Conservation (phyloP, 2,888 invertebrate genomes). For the Lasioglossum lativentre region DNA sequence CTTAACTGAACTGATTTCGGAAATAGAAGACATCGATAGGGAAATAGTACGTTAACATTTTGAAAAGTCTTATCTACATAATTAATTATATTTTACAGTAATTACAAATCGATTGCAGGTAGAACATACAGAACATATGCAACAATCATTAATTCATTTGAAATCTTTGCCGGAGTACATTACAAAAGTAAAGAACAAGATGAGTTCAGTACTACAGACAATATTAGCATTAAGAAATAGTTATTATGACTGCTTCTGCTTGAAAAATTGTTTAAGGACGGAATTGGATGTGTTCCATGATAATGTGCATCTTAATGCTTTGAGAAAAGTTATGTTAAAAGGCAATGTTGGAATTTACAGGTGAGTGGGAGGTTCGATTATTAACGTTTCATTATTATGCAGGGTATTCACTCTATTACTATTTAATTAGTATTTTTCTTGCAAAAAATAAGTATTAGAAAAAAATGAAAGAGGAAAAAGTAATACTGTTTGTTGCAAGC, state of each 20-base stretch:
- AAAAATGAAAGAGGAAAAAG: too few relatives aligned
- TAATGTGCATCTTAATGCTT: slow-evolving; percentile 74
- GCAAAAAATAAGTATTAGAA: neutral
- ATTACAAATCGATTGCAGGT: slow-evolving; percentile 65
- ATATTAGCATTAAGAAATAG: slow-evolving; percentile 67
- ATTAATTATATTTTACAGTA: slow-evolving; percentile 7
- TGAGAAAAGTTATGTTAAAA: slow-evolving; percentile 79
- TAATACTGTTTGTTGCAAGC: too few relatives aligned
- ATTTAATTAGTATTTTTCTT: neutral
- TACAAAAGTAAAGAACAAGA: slow-evolving; percentile 69
- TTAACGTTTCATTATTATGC: neutral
- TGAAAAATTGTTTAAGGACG: slow-evolving; percentile 68
- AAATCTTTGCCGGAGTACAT: slow-evolving; percentile 73
- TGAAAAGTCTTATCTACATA: neutral
- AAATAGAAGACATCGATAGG: slow-evolving; percentile 72
- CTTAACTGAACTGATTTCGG: slow-evolving; percentile 69
- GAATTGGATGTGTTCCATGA: slow-evolving; percentile 77
- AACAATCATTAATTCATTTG: slow-evolving; percentile 76
- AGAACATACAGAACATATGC: slow-evolving; percentile 71
- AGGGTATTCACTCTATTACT: neutral
- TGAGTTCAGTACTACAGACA: slow-evolving; percentile 69
- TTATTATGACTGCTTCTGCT: slow-evolving; percentile 64
- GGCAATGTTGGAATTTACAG: slow-evolving; percentile 77
- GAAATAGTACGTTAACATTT: slow-evolving; percentile 71
- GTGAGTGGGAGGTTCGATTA: too few relatives aligned